phyloP scores from a whole-genome alignment of 2,797 vertebrate genomes.

The Notolepis coatsorum region DNA sequence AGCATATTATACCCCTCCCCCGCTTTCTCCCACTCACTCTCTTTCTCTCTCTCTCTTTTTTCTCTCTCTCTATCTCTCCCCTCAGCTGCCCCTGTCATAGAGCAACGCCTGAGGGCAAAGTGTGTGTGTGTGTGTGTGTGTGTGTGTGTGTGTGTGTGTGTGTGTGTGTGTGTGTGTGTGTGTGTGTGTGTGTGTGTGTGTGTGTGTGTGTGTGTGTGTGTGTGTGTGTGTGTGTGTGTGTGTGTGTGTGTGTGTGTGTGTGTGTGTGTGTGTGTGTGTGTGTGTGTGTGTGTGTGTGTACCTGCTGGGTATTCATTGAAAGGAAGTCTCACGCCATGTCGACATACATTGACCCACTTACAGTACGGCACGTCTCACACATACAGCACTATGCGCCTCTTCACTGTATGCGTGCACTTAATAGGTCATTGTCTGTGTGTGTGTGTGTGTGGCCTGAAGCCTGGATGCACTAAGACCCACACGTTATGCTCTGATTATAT shows the following conservation, averaged over 20 bases:
- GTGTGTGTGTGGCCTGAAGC: too few species aligned
- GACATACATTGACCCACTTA: conserved; percentile 25
- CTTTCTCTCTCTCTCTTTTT: conserved; percentile 27
- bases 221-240: not conserved
- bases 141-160: not conserved
- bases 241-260: not conserved
- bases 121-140: not conserved
- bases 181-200: not conserved
- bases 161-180: not conserved
- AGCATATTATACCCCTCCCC: conserved; percentile 54
- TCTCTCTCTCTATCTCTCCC: conserved; percentile 27
- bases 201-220: not conserved
- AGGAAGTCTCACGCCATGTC: conserved; percentile 48
- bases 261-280: not conserved
- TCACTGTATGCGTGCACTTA: not conserved
- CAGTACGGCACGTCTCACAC: conserved; percentile 13
- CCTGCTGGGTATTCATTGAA: conserved; percentile 37
- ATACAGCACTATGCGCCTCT: not conserved
- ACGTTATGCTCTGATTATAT: too few species aligned
- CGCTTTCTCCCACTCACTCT: conserved; percentile 6
- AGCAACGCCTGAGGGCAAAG: not conserved
- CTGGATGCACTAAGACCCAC: too few species aligned
- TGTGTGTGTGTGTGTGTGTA: not conserved
- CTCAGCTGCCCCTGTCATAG: conserved; percentile 45
- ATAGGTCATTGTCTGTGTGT: too few species aligned